Percentiles rank a stretch among this genome's conserved stretches.
Evolutionary conservation across 2,888 invertebrate genomes (phyloP).

Genomic region (Antitype chi): DNA sequence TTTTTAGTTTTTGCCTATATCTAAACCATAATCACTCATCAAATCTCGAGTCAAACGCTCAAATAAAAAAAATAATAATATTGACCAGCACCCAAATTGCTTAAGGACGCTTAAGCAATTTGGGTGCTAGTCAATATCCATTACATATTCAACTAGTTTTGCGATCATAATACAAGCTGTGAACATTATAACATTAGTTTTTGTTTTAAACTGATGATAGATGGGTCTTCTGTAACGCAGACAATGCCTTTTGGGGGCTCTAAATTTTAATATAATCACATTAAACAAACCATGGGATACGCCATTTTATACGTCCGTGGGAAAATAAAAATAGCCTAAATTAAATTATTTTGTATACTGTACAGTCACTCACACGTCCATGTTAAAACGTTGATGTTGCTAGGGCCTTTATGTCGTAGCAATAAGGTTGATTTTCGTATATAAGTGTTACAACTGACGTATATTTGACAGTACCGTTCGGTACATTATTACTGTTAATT

Average conservation of each 20-base stretch:
- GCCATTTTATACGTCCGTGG: conserved; percentile 19
- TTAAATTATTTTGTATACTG: neutral
- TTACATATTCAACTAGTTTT: no score
- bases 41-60: no score
- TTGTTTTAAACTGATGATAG: neutral
- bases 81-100: no score
- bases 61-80: no score
- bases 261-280: conserved; percentile 33
- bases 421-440: neutral
- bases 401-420: neutral
- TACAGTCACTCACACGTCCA: neutral
- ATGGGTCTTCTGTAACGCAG: conserved; percentile 10
- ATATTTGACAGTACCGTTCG: neutral
- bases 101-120: no score
- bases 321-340: conserved; percentile 18
- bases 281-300: conserved; percentile 30
- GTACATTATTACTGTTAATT: conserved; percentile 23
- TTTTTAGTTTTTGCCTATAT: no score
- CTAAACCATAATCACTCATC: no score
- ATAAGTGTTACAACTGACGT: neutral
- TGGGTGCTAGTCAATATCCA: no score
- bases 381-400: neutral
- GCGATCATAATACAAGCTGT: neutral
- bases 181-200: conserved; percentile 3
- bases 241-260: conserved; percentile 38